Percentiles rank a stretch among this genome's conserved stretches.
These are phyloP conservation scores for Axis porcinus DNA, from an alignment of 2,113 vertebrate genomes.

Conservation along the genomic window DNA sequence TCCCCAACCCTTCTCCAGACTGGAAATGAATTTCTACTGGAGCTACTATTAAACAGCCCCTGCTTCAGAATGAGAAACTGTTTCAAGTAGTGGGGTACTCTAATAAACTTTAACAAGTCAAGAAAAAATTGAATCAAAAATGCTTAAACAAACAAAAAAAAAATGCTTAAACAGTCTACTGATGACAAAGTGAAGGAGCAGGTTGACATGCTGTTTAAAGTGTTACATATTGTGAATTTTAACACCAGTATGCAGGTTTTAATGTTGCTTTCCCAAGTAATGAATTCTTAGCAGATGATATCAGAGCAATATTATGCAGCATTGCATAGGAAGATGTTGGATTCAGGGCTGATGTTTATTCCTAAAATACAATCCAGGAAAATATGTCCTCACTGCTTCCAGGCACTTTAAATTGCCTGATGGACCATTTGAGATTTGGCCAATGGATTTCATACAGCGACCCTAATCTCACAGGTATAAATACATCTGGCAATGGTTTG, in stretches of 20 bases:
- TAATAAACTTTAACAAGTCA: background rate
- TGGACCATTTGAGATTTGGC: background rate
- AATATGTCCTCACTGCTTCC: background rate
- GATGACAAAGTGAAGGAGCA: background rate
- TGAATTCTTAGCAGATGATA: background rate
- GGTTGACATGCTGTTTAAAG: background rate
- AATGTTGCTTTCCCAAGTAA: background rate
- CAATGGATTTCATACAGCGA: background rate
- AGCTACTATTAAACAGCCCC: background rate
- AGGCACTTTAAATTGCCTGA: background rate
- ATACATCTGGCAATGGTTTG: background rate
- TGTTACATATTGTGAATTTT: background rate
- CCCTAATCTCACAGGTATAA: background rate
- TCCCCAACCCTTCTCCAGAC: background rate
- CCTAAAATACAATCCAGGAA: background rate
- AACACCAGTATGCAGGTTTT: background rate
- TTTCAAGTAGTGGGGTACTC: background rate
- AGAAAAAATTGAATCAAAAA: background rate
- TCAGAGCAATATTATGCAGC: background rate
- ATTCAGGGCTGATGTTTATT: background rate
- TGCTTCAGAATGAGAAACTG: background rate
- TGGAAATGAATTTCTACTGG: background rate
- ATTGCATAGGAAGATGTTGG: background rate
- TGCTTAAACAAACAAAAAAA: background rate
- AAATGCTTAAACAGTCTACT: background rate